A percentile compares a stretch with the other conserved stretches of the same genome.
Evolutionary conservation across 1,140 invertebrate genomes (phyloP).

Genomic region (Lepidotrigona ventralis): DNA sequence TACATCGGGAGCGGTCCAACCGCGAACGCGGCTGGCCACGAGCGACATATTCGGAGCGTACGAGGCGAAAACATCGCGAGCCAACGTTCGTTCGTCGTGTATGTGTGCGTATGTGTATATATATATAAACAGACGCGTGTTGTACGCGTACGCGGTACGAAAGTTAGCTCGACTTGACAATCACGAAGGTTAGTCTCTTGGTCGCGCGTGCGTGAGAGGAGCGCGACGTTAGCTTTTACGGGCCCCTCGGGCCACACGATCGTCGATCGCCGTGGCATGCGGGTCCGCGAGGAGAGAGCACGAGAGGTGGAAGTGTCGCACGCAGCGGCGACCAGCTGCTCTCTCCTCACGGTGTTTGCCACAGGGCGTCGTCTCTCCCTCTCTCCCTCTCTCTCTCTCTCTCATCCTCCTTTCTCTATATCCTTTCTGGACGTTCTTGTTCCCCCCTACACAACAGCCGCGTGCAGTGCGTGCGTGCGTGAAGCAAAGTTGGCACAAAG

Average conservation of each 20-base stretch:
- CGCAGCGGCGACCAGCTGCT: conserved; percentile 72
- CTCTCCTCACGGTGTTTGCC: conserved; percentile 63
- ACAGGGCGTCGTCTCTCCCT: conserved; percentile 49
- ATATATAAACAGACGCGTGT: background rate
- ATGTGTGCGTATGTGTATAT: too few relatives aligned
- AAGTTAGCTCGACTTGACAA: conserved; percentile 29
- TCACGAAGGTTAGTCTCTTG: conserved; percentile 20
- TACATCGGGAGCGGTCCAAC: conserved; percentile 9
- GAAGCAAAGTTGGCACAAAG: conserved; percentile 44
- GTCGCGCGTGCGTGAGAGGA: conserved; percentile 22
- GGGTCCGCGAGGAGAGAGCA: conserved; percentile 71
- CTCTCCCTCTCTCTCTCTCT: conserved; percentile 8
- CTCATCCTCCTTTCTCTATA: background rate
- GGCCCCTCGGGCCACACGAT: conserved; percentile 64
- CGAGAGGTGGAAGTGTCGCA: conserved; percentile 72
- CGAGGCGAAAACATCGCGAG: conserved; percentile 31
- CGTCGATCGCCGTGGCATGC: conserved; percentile 73
- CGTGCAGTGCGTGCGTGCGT: conserved; percentile 26
- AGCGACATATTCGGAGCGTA: conserved; percentile 54
- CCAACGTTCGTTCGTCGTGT: too few relatives aligned
- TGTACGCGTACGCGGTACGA: background rate
- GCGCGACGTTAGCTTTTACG: conserved; percentile 45
- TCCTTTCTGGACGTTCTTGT: background rate
- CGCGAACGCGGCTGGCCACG: conserved; percentile 25
- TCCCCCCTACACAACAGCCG: conserved; percentile 12